Evolutionary conservation across 2,888 invertebrate species (phyloP), one percentile per base, ranked within the genome.

Genomic region (Corythucha ciliata): DNA sequence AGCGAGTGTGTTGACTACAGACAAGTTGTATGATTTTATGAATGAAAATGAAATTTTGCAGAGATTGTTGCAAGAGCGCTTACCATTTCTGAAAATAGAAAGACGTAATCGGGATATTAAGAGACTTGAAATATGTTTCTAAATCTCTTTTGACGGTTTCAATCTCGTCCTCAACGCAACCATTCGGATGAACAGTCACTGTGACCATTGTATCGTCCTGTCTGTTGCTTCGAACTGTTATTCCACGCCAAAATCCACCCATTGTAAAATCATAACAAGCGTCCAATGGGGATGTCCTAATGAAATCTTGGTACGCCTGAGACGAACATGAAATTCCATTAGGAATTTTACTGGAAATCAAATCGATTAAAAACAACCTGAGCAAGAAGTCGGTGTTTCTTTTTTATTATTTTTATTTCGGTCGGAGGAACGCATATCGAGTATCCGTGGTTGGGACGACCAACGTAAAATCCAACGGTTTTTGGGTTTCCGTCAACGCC

Each of bases 171-270:
- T 71, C 67, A n/a, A 70, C 70, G 33, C 90, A 67, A 56, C 77
- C 70, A 68, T 47, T 51, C 18, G 63, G 62, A 57, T 63, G 59
- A 26, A 55, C 57, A 29, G 83, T 81, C 2, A 89, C 76, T 20
- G 92, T 79, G 3, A 90, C 67, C 89, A 96, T 88, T 3, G 89
- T 68, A 63, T 92, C 85, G 4, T 79, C 77, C 0, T 72, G 74
- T 1, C 77, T 64, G 52, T 72, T 69, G 7, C 66, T 72, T 10
- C 76, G 64, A 14, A 76, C 69, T 2, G 70, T 65, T 41, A 75
- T 56, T 60, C 68, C 67, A 55, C 72, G 65, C 76, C 76, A 77
- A 63, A 72, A 65, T 5, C 77, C 77, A 4, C 65, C 64, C 24
- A 65, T 74, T 65, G 90, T 86, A 54, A 80, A 79, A 52, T 85